These are phyloP conservation scores for Acanthaster planci DNA, from an alignment of 35 echinoderm and acorn worm species.

Conservation along the genomic window DNA sequence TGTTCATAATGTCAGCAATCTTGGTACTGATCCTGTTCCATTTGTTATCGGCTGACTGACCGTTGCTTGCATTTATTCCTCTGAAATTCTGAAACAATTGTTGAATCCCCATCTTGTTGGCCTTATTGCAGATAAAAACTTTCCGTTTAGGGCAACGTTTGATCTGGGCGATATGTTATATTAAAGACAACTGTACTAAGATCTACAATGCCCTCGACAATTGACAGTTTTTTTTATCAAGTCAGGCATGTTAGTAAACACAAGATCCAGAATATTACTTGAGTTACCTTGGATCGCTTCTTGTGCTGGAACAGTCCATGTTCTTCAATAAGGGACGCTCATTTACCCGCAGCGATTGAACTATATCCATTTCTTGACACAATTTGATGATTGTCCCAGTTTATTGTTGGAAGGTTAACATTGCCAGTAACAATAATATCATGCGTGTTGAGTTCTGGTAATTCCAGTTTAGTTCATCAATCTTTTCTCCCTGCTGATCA, in stretches of 20 bases:
- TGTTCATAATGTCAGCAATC: constrained; percentile 40
- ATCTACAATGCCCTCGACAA: not conserved
- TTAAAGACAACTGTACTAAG: not conserved
- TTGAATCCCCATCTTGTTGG: not conserved
- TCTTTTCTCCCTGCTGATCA: not conserved
- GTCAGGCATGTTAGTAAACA: constrained; percentile 13
- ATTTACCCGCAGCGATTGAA: not conserved
- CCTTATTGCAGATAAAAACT: constrained; percentile 24
- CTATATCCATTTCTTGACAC: not conserved
- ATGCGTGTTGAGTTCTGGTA: not conserved
- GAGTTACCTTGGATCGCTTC: constrained; percentile 5
- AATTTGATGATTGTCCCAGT: not conserved
- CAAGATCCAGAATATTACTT: constrained; percentile 19
- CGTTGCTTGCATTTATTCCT: not conserved
- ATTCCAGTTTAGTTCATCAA: constrained; percentile 25
- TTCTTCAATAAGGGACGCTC: not conserved
- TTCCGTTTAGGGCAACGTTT: not conserved
- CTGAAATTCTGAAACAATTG: not conserved
- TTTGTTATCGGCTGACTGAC: not conserved
- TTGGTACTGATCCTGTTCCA: not conserved
- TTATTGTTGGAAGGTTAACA: not conserved
- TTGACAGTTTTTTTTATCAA: not conserved
- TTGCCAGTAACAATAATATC: not conserved
- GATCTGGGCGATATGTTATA: too few species aligned
- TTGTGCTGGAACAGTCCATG: not conserved